A percentile compares a stretch with the other conserved stretches of the same genome.
Evolutionary conservation across 1,140 invertebrate genomes (phyloP).

Genomic region (Scaptomyza graminum): DNA sequence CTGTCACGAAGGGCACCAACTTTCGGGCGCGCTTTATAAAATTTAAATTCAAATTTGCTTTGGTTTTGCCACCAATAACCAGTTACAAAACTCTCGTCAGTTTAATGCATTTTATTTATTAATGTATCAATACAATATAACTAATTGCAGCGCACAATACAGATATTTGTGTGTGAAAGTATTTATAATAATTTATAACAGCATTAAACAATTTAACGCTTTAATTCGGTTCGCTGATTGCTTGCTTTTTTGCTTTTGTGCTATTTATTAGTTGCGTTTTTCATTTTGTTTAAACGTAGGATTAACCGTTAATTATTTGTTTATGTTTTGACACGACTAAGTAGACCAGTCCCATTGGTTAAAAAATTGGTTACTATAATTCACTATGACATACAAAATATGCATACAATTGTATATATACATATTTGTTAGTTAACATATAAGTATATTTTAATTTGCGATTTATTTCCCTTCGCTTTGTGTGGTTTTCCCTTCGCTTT

Average conservation of each 20-base stretch:
- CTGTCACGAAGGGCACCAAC: not conserved
- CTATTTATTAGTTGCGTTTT: conserved; percentile 17
- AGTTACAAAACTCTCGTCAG: conserved; percentile 13
- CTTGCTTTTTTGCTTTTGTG: conserved; percentile 51
- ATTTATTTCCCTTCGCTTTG: conserved; percentile 25
- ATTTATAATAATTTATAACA: conserved; percentile 73
- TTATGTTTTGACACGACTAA: conserved; percentile 70
- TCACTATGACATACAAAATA: conserved; percentile 63
- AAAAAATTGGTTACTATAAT: conserved; percentile 79
- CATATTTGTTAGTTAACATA: conserved; percentile 19
- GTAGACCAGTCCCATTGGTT: conserved; percentile 81
- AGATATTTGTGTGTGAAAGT: conserved; percentile 20
- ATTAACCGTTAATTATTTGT: conserved; percentile 25
- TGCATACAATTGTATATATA: conserved; percentile 36
- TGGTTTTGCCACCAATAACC: too few species aligned
- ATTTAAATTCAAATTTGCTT: not conserved
- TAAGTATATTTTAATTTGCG: conserved; percentile 26
- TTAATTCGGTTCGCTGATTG: conserved; percentile 43
- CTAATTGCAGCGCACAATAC: conserved; percentile 31
- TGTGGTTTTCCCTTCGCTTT: not conserved
- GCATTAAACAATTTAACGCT: conserved; percentile 45
- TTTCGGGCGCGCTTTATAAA: not conserved
- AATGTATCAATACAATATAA: conserved; percentile 41
- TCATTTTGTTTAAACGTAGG: conserved; percentile 15
- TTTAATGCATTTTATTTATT: conserved; percentile 43